Conservation (phyloP, 2,113 vertebrate genomes). For the Sinocyclocheilus rhinocerous region DNA sequence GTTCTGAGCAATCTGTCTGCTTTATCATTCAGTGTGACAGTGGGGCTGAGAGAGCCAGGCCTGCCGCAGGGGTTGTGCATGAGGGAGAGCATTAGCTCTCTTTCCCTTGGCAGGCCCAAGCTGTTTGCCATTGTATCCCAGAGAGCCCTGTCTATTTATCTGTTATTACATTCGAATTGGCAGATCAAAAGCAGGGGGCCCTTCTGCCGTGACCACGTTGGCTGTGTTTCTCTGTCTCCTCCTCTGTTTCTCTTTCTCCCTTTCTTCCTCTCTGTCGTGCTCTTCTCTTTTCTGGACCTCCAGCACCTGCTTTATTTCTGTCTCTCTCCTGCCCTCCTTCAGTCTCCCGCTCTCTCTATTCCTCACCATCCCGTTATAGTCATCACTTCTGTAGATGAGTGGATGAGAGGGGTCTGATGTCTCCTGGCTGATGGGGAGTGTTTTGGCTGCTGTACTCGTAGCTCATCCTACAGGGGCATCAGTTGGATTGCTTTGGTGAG, state of each 20-base stretch:
- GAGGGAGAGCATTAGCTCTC: slow-evolving; percentile 75
- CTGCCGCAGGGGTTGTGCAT: slow-evolving; percentile 69
- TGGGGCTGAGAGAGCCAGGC: slow-evolving; percentile 65
- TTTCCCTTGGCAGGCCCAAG: slow-evolving; percentile 76
- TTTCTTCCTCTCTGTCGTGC: slow-evolving; percentile 14
- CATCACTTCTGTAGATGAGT: slow-evolving; percentile 58
- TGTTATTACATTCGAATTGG: slow-evolving; percentile 78
- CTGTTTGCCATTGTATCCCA: slow-evolving; percentile 78
- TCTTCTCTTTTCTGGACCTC: slow-evolving; percentile 19
- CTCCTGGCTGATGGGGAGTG: slow-evolving; percentile 43
- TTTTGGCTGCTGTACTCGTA: slow-evolving; percentile 23
- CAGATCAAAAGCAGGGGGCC: slow-evolving; percentile 74
- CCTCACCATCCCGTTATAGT: slow-evolving; percentile 37
- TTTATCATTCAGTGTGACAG: slow-evolving; percentile 82
- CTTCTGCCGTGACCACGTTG: slow-evolving; percentile 67
- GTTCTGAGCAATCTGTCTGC: slow-evolving; percentile 83
- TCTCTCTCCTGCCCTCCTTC: slow-evolving; percentile 10
- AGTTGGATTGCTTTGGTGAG: slow-evolving; percentile 63
- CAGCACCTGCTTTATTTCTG: slow-evolving; percentile 47
- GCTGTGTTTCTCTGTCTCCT: slow-evolving; percentile 51
- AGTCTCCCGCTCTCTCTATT: neutral
- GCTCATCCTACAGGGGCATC: slow-evolving; percentile 41
- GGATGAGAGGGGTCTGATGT: slow-evolving; percentile 36
- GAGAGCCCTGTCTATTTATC: slow-evolving; percentile 77
- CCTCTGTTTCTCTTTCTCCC: slow-evolving; percentile 28